A percentile compares a stretch with the other conserved stretches of the same genome.
Evolutionary conservation across 1,140 invertebrate genomes (phyloP).

Genomic region (Drosophila neocordata): DNA sequence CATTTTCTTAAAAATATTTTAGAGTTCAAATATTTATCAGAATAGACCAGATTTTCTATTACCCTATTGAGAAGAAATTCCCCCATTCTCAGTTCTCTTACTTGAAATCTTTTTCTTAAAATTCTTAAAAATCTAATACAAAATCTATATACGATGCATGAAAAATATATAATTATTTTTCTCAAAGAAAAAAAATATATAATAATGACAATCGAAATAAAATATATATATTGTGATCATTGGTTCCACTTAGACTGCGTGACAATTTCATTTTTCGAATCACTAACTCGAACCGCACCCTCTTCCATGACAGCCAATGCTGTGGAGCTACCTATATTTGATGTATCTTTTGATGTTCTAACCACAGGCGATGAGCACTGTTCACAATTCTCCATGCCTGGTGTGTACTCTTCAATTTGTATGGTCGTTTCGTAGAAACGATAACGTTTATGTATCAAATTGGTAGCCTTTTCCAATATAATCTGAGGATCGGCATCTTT

Average conservation of each 20-base stretch:
- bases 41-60: too few relatives aligned
- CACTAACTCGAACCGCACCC: not conserved
- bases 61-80: too few relatives aligned
- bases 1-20: too few relatives aligned
- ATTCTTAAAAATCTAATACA: too few relatives aligned
- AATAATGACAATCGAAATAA: slow-evolving; percentile 3
- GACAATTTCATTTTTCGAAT: not conserved
- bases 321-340: not conserved
- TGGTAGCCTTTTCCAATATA: slow-evolving; percentile 92
- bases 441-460: slow-evolving; percentile 92
- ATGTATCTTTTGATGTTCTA: not conserved
- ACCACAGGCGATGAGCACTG: slow-evolving; percentile 86
- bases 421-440: slow-evolving; percentile 98
- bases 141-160: too few relatives aligned
- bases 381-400: slow-evolving; percentile 94
- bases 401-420: slow-evolving; percentile 97
- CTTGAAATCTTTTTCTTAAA: too few relatives aligned
- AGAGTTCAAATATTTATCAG: too few relatives aligned
- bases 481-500: slow-evolving; percentile 89
- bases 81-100: too few relatives aligned
- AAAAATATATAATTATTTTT: too few relatives aligned
- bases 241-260: not conserved
- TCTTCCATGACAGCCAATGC: slow-evolving; percentile 18
- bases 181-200: too few relatives aligned
- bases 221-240: slow-evolving; percentile 4